phyloP scores from a whole-genome alignment of 92 coral and sea anemone genomes.

The Paramuricea clavata region DNA sequence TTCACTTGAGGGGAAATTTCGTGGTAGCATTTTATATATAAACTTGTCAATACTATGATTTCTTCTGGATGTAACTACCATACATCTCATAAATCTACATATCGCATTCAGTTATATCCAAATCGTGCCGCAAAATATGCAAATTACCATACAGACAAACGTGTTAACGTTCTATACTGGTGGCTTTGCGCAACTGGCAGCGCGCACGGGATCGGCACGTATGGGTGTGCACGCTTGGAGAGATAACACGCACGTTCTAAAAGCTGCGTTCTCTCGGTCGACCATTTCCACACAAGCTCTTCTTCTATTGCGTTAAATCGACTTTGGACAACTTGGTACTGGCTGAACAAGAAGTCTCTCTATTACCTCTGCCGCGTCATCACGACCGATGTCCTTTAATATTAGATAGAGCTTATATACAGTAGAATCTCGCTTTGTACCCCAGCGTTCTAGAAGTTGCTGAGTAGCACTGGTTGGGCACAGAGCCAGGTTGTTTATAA shows the following conservation, averaged over 20 bases:
- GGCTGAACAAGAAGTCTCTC: conserved; percentile 30
- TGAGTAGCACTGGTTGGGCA: conserved; percentile 35
- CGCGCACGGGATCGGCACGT: background rate
- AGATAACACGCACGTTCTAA: conserved; percentile 3
- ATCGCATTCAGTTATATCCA: background rate
- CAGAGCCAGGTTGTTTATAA: conserved; percentile 26
- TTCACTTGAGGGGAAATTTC: background rate
- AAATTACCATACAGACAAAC: conserved; percentile 1
- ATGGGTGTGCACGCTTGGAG: conserved; percentile 11
- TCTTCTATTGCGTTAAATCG: background rate
- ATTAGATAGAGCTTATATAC: conserved; percentile 10
- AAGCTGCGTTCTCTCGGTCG: background rate
- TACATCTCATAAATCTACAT: conserved; percentile 11
- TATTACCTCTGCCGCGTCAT: conserved; percentile 37
- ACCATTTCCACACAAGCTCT: background rate
- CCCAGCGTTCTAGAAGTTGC: conserved; percentile 45
- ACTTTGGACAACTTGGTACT: conserved; percentile 19
- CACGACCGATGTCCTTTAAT: conserved; percentile 35
- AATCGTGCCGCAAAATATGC: conserved; percentile 6
- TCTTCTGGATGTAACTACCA: conserved; percentile 1
- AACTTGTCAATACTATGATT: conserved; percentile 9
- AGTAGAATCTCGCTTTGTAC: conserved; percentile 33
- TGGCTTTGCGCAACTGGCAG: background rate
- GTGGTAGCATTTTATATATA: background rate
- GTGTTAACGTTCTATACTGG: background rate